These are phyloP conservation scores for Sarcophaga rosellei DNA, from an alignment of 2,888 invertebrate genomes.

Conservation along the genomic window DNA sequence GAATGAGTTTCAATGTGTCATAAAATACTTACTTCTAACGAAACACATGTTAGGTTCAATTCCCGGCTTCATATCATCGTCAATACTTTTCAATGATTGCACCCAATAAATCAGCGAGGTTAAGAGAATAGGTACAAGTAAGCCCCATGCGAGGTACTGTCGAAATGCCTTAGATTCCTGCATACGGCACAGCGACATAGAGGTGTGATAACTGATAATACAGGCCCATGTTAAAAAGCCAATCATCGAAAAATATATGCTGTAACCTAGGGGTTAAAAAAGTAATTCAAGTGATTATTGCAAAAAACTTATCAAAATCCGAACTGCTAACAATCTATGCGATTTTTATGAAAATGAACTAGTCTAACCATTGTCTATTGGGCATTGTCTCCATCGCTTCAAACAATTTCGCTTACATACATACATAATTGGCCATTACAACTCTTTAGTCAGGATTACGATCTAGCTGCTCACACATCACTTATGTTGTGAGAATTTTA, in stretches of 20 bases:
- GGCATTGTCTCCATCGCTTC: too few species aligned
- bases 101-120: neutral
- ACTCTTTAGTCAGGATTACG: too few species aligned
- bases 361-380: too few species aligned
- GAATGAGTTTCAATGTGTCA: too few species aligned
- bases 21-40: conserved; percentile 20
- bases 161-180: neutral
- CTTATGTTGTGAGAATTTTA: too few species aligned
- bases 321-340: too few species aligned
- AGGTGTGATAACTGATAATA: conserved; percentile 32
- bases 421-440: too few species aligned
- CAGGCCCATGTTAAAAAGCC: conserved; percentile 23
- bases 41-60: conserved; percentile 11
- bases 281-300: too few species aligned
- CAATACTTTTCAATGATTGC: neutral
- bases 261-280: conserved; percentile 1
- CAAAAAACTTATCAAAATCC: neutral
- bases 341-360: neutral
- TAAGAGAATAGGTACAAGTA: neutral
- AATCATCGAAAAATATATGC: conserved; percentile 28
- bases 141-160: neutral
- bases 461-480: too few species aligned
- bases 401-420: too few species aligned
- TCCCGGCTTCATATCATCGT: conserved; percentile 5
- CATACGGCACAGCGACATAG: neutral